A percentile compares a stretch with the other conserved stretches of the same genome.
phyloP scores from a whole-genome alignment of 2,888 invertebrate genomes.

The Mesochorus sp. region DNA sequence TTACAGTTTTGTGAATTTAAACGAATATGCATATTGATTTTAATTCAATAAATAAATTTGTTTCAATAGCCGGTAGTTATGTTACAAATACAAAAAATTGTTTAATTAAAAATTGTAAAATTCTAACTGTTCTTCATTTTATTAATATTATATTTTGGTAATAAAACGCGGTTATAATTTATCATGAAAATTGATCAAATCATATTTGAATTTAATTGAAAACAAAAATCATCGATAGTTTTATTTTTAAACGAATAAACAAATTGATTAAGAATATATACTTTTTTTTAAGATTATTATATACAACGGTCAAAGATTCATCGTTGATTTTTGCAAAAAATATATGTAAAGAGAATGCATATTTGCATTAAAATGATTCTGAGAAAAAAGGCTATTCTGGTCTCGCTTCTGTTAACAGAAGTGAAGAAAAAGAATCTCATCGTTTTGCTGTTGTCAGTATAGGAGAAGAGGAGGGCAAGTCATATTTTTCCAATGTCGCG shows the following conservation, averaged over 20 bases:
- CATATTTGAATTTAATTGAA: no score
- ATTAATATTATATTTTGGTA: neutral
- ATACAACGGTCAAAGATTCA: no score
- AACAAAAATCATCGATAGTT: no score
- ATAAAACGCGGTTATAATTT: neutral
- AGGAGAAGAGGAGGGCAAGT: neutral
- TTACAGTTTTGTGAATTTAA: no score
- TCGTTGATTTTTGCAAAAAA: no score
- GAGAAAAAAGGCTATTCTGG: neutral
- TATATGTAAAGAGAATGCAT: no score
- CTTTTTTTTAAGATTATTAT: no score
- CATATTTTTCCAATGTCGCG: constrained; percentile 17
- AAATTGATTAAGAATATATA: no score
- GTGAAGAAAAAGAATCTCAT: constrained; percentile 1
- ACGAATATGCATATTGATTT: no score
- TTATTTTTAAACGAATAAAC: no score
- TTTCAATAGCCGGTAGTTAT: no score
- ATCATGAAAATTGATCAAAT: neutral
- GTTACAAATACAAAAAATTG: neutral
- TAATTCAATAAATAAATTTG: no score
- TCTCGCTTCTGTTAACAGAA: constrained; percentile 16
- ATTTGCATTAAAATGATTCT: neutral
- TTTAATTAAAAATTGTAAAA: neutral
- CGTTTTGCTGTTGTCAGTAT: neutral
- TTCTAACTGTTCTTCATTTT: neutral